Evolutionary conservation across 2,113 vertebrate species (phyloP).

Genomic region (Hipposideros armiger): DNA sequence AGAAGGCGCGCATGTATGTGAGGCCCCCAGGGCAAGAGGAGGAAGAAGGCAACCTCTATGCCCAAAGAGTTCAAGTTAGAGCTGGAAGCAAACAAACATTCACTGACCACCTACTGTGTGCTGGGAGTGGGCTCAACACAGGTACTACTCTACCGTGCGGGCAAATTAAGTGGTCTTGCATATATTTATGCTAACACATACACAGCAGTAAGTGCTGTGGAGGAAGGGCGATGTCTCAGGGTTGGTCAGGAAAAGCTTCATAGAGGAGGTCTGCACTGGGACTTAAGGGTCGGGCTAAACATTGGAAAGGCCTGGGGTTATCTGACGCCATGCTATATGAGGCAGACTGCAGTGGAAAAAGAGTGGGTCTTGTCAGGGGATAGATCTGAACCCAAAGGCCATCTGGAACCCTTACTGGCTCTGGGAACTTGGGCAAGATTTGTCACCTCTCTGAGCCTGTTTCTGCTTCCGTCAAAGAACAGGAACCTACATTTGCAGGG

Average conservation of each 20-base stretch:
- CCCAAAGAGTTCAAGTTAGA: neutral
- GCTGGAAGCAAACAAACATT: neutral
- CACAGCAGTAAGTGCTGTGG: neutral
- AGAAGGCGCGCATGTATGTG: no score
- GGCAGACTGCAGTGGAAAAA: neutral
- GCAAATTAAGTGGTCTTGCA: neutral
- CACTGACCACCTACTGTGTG: neutral
- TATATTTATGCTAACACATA: neutral
- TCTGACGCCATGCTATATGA: neutral
- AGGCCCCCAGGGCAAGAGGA: neutral
- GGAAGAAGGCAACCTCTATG: neutral
- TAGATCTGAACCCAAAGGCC: neutral
- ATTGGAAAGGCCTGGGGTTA: neutral
- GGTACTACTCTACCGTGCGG: accelerated
- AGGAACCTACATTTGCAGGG: neutral
- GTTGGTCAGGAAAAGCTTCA: neutral
- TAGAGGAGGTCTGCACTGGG: neutral
- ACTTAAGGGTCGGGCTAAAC: neutral
- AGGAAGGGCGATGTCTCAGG: neutral
- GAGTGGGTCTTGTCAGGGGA: neutral
- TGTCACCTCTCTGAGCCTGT: neutral
- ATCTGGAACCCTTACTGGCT: neutral
- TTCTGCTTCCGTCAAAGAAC: neutral
- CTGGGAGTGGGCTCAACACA: neutral
- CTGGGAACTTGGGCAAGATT: neutral